A percentile compares a stretch with the other conserved stretches of the same genome.
phyloP scores from a whole-genome alignment of 1,140 invertebrate genomes.

The Papilio aristodemus region DNA sequence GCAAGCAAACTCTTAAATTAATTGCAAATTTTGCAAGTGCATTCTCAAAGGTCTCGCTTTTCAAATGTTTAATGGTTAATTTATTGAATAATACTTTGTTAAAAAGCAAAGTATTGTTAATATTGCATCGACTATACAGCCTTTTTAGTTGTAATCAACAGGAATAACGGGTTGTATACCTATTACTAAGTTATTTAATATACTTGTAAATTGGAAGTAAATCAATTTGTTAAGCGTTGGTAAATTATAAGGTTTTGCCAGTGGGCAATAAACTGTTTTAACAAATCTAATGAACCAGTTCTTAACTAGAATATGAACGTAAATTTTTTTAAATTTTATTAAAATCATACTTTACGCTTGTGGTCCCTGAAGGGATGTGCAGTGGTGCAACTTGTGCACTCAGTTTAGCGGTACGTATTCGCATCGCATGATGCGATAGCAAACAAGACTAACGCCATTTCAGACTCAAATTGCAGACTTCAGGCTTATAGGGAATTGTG shows the following conservation, averaged over 20 bases:
- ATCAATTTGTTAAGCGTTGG: conserved; percentile 9
- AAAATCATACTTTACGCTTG: neutral
- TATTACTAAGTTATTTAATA: neutral
- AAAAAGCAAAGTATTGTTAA: neutral
- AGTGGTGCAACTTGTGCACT: no score
- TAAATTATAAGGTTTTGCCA: conserved; percentile 1
- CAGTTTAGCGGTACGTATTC: no score
- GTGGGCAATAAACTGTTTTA: neutral
- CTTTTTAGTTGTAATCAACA: neutral
- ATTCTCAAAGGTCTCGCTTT: no score
- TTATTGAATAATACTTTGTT: neutral
- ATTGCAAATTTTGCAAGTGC: no score
- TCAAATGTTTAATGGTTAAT: neutral
- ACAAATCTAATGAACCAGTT: neutral
- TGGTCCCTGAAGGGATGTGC: no score
- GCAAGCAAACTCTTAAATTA: no score
- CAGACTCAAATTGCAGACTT: no score
- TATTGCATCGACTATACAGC: neutral
- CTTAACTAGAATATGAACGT: no score
- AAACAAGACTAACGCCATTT: no score
- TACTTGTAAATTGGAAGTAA: conserved; percentile 2
- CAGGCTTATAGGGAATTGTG: no score
- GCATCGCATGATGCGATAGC: no score
- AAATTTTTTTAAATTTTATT: no score
- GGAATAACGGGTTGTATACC: neutral